Percentiles rank a stretch among this genome's conserved stretches.
These are phyloP conservation scores for Bathynomus jamesi DNA, from an alignment of 1,140 invertebrate genomes.

Conservation along the genomic window DNA sequence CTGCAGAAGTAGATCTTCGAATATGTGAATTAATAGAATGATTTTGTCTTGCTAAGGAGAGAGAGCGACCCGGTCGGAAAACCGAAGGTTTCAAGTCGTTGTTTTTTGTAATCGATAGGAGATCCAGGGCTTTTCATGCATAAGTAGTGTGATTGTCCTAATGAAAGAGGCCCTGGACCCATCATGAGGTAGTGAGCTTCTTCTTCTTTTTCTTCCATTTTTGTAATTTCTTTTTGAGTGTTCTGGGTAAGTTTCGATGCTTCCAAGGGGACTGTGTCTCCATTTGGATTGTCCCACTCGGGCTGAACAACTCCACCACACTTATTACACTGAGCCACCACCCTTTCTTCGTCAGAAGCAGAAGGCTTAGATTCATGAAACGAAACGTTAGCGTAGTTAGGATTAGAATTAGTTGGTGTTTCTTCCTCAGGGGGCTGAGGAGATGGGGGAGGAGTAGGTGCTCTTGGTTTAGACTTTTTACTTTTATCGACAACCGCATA, in stretches of 20 bases:
- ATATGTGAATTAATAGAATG: slow-evolving; percentile 9
- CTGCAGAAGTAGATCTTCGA: slow-evolving; percentile 34
- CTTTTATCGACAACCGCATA: slow-evolving; percentile 63
- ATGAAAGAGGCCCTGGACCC: slow-evolving; percentile 16
- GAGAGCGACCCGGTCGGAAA: slow-evolving; percentile 21
- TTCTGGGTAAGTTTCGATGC: slow-evolving; percentile 11
- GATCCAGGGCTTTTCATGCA: not conserved
- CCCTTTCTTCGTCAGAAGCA: slow-evolving; percentile 61
- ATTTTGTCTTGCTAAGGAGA: slow-evolving; percentile 18
- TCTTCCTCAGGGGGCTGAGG: slow-evolving; percentile 21
- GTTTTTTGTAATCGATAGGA: not conserved
- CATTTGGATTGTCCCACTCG: not conserved
- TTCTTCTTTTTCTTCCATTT: not conserved
- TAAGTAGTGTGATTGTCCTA: slow-evolving; percentile 17
- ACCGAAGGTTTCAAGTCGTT: slow-evolving; percentile 24
- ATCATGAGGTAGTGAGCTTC: slow-evolving; percentile 29
- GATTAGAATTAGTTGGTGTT: slow-evolving; percentile 41
- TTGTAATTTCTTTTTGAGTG: not conserved
- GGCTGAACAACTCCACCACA: slow-evolving; percentile 32
- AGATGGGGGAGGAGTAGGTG: slow-evolving; percentile 30
- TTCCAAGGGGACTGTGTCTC: slow-evolving; percentile 11
- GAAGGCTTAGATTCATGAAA: slow-evolving; percentile 66
- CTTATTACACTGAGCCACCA: slow-evolving; percentile 43
- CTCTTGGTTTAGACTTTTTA: slow-evolving; percentile 52
- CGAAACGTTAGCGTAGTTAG: slow-evolving; percentile 67